Evolutionary conservation across 2,113 vertebrate species (phyloP).

Genomic region (Scopus umbretta): DNA sequence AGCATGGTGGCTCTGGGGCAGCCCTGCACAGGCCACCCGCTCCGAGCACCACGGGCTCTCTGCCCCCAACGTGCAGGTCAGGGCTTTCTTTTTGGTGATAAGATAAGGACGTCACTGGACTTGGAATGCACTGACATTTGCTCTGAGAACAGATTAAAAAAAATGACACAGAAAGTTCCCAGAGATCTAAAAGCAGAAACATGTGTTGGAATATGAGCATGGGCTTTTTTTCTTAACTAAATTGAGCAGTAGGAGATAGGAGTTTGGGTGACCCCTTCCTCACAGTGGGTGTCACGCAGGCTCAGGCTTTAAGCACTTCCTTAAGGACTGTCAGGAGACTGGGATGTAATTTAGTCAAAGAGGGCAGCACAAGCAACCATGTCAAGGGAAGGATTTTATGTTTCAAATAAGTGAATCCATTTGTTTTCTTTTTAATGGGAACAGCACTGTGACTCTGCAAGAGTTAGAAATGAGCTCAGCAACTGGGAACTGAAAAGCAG

Average conservation of each 20-base stretch:
- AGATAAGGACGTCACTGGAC: neutral
- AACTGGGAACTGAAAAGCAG: constrained; percentile 22
- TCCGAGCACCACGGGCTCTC: neutral
- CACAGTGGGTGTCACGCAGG: neutral
- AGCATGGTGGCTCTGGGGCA: neutral
- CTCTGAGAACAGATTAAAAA: neutral
- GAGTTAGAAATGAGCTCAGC: constrained; percentile 38
- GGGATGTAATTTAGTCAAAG: neutral
- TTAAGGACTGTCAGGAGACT: constrained; percentile 32
- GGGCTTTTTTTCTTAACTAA: neutral
- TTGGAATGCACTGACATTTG: neutral
- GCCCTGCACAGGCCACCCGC: neutral
- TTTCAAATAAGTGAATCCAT: constrained; percentile 54
- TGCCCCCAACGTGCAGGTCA: neutral
- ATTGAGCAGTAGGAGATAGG: constrained; percentile 6
- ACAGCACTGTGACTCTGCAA: constrained; percentile 34
- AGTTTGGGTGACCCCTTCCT: constrained; percentile 22
- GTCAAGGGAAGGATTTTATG: constrained; percentile 40
- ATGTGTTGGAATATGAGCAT: constrained; percentile 33
- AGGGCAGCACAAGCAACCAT: constrained; percentile 9
- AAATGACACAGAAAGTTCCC: neutral
- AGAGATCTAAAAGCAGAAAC: constrained; percentile 55
- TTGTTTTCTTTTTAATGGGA: constrained; percentile 37
- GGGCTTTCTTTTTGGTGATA: neutral
- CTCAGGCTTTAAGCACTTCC: constrained; percentile 36